phyloP scores from a whole-genome alignment of 2,888 invertebrate genomes.

The Drosophila anceps region DNA sequence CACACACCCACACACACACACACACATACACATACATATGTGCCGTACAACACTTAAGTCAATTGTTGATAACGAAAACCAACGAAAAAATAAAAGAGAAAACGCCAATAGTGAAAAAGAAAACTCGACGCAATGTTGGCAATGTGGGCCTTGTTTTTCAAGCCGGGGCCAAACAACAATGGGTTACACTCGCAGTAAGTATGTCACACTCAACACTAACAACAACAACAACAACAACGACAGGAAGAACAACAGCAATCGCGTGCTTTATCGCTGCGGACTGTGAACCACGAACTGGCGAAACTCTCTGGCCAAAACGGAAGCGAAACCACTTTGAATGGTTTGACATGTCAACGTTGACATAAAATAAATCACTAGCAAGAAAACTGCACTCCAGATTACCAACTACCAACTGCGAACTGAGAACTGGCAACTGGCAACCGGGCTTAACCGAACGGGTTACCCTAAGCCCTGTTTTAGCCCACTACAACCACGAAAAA shows the following conservation, averaged over 20 bases:
- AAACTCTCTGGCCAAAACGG: constrained; percentile 60
- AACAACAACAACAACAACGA: constrained; percentile 27
- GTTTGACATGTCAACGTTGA: constrained; percentile 82
- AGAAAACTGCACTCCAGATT: constrained; percentile 68
- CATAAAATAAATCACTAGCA: constrained; percentile 80
- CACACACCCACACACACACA: constrained; percentile 2
- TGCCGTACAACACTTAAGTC: constrained; percentile 56
- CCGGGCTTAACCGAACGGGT: constrained; percentile 42
- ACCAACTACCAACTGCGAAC: constrained; percentile 56
- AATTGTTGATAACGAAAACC: constrained; percentile 69
- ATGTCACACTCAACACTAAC: constrained; percentile 55
- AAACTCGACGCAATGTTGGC: constrained; percentile 30
- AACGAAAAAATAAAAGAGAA: constrained; percentile 33
- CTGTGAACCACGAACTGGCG: constrained; percentile 37
- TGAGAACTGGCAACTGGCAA: constrained; percentile 47
- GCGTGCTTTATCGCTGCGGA: constrained; percentile 76
- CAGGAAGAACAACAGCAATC: constrained; percentile 51
- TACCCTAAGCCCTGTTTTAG: constrained; percentile 12
- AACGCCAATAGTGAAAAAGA: constrained; percentile 26
- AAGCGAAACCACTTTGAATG: constrained; percentile 81
- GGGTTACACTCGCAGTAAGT: constrained; percentile 51
- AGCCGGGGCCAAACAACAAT: constrained; percentile 53
- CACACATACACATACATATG: constrained; percentile 4
- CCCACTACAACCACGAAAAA: constrained; percentile 31
- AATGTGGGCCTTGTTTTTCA: constrained; percentile 48